A percentile compares a stretch with the other conserved stretches of the same genome.
Evolutionary conservation across 2,888 invertebrate genomes (phyloP).

Genomic region (Synergus umbraculus): DNA sequence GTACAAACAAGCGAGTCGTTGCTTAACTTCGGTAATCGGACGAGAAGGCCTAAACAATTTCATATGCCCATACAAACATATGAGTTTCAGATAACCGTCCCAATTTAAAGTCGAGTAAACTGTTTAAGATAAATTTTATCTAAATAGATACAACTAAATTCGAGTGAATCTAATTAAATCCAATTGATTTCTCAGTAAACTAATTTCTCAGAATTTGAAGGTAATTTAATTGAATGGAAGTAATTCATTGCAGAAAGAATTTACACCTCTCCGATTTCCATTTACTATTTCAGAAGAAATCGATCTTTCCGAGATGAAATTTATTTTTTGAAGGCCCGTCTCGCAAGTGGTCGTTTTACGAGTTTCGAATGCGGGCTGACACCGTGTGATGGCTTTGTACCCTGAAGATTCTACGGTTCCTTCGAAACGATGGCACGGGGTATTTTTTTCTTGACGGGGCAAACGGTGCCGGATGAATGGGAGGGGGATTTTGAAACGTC

Average conservation of each 20-base stretch:
- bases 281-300: slow-evolving; percentile 42
- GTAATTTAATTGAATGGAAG: background rate
- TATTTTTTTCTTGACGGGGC: slow-evolving; percentile 44
- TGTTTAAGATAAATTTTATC: no score
- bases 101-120: no score
- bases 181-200: no score
- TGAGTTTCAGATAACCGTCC: no score
- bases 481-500: slow-evolving; percentile 49
- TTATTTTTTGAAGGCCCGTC: slow-evolving; percentile 49
- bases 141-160: no score
- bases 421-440: slow-evolving; percentile 43
- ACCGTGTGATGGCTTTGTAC: slow-evolving; percentile 52
- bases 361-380: slow-evolving; percentile 55
- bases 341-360: slow-evolving; percentile 64
- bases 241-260: background rate
- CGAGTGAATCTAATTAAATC: no score
- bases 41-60: no score
- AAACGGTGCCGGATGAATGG: slow-evolving; percentile 40
- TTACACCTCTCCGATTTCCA: slow-evolving; percentile 39
- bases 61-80: no score
- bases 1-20: no score
- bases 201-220: no score
- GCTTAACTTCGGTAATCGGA: no score
- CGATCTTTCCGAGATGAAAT: slow-evolving; percentile 47
- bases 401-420: slow-evolving; percentile 46